Conservation (phyloP, 1,140 invertebrate genomes). For the Drosophila rhopaloa region DNA sequence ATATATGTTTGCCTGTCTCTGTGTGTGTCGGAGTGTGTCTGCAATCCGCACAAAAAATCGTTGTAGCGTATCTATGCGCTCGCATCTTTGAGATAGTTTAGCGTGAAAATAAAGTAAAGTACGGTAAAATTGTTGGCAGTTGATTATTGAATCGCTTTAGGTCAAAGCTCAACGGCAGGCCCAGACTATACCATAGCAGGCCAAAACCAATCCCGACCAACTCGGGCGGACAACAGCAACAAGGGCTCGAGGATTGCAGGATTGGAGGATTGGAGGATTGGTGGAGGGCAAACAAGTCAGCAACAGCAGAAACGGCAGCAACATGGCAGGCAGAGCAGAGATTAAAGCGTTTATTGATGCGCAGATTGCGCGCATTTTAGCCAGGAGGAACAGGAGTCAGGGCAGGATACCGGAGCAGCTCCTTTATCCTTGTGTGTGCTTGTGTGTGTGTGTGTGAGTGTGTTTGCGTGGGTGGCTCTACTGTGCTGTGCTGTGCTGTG, state of each 20-base stretch:
- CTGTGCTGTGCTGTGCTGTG: slow-evolving; percentile 4
- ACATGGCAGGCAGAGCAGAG: slow-evolving; percentile 69
- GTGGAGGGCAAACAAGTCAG: slow-evolving; percentile 54
- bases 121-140: slow-evolving; percentile 83
- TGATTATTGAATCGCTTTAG: slow-evolving; percentile 83
- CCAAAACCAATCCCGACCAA: slow-evolving; percentile 38
- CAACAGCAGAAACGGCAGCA: slow-evolving; percentile 64
- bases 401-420: slow-evolving; percentile 57
- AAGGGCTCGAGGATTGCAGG: slow-evolving; percentile 12
- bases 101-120: slow-evolving; percentile 83
- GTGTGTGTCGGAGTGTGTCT: slow-evolving; percentile 57
- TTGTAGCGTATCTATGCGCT: slow-evolving; percentile 81
- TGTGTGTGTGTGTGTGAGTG: slow-evolving; percentile 24
- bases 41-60: slow-evolving; percentile 81
- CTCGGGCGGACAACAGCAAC: slow-evolving; percentile 36
- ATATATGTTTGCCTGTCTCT: slow-evolving; percentile 17
- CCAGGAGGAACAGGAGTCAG: slow-evolving; percentile 65
- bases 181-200: slow-evolving; percentile 6
- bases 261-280: background rate
- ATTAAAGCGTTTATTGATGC: slow-evolving; percentile 83
- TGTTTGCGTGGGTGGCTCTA: slow-evolving; percentile 18
- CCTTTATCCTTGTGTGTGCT: slow-evolving; percentile 27
- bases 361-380: slow-evolving; percentile 83
- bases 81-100: slow-evolving; percentile 83
- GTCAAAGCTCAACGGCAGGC: slow-evolving; percentile 78